Conservation (phyloP, 2,797 vertebrate genomes). For the Characodon lateralis region DNA sequence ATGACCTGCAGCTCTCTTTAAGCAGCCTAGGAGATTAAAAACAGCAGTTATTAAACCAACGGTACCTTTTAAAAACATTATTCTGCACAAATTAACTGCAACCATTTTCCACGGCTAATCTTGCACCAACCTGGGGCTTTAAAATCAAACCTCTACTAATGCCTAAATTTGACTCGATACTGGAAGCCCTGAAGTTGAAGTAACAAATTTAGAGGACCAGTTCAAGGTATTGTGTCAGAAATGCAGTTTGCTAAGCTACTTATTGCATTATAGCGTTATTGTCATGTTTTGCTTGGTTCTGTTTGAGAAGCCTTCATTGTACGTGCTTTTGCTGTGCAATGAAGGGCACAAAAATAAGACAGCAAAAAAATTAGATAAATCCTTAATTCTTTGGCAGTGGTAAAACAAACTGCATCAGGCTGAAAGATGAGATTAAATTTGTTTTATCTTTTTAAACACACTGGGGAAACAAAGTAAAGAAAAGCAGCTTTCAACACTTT, state of each 20-base stretch:
- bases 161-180: slow-evolving; percentile 55
- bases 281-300: slow-evolving; percentile 59
- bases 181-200: slow-evolving; percentile 60
- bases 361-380: slow-evolving; percentile 54
- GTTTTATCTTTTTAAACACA: slow-evolving; percentile 22
- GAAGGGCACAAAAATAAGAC: slow-evolving; percentile 43
- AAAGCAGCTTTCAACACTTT: not conserved
- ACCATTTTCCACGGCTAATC: slow-evolving; percentile 40
- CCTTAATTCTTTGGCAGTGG: slow-evolving; percentile 38
- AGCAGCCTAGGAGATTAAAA: slow-evolving; percentile 27
- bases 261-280: slow-evolving; percentile 67
- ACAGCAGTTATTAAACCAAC: slow-evolving; percentile 36
- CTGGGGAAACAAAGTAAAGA: slow-evolving; percentile 22
- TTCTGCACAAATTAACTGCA: slow-evolving; percentile 45
- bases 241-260: slow-evolving; percentile 70
- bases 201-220: slow-evolving; percentile 49
- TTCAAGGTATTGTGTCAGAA: slow-evolving; percentile 65
- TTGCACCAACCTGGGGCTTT: slow-evolving; percentile 44
- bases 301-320: slow-evolving; percentile 50
- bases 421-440: slow-evolving; percentile 44
- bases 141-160: slow-evolving; percentile 49
- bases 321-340: slow-evolving; percentile 21
- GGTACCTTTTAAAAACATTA: slow-evolving; percentile 36
- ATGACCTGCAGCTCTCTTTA: slow-evolving; percentile 4
- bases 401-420: slow-evolving; percentile 42